phyloP scores from a whole-genome alignment of 2,113 vertebrate genomes.

The Larimichthys polyactis region DNA sequence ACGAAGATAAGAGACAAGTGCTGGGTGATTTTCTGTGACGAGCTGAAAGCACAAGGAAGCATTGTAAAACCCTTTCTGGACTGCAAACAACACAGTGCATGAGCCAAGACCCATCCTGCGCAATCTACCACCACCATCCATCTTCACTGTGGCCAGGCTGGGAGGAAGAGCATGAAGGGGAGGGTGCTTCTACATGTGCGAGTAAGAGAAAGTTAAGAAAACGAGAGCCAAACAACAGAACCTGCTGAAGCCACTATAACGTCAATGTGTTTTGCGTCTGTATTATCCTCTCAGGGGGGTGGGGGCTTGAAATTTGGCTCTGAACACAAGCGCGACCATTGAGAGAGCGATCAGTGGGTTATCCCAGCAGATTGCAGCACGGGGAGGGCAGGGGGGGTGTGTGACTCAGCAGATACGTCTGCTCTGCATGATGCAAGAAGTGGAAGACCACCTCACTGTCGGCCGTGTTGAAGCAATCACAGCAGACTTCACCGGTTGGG shows the following conservation, averaged over 20 bases:
- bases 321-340: slow-evolving; percentile 55
- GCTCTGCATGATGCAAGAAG: slow-evolving; percentile 66
- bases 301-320: slow-evolving; percentile 44
- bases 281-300: slow-evolving; percentile 24
- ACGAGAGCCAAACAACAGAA: slow-evolving; percentile 38
- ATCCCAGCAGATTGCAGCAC: slow-evolving; percentile 41
- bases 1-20: background rate
- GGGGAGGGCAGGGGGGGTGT: slow-evolving; percentile 9
- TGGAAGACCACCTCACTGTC: slow-evolving; percentile 66
- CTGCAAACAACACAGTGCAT: slow-evolving; percentile 23
- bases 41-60: slow-evolving; percentile 42
- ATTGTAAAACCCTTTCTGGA: slow-evolving; percentile 32
- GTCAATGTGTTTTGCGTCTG: slow-evolving; percentile 43
- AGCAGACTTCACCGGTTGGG: slow-evolving; percentile 41
- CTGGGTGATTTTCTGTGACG: slow-evolving; percentile 19
- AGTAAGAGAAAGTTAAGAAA: background rate
- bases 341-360: slow-evolving; percentile 46
- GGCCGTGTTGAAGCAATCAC: slow-evolving; percentile 67
- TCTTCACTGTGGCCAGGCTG: slow-evolving; percentile 39
- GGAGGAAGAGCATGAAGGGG: slow-evolving; percentile 2
- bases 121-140: slow-evolving; percentile 42
- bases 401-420: slow-evolving; percentile 66
- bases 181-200: background rate
- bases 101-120: slow-evolving; percentile 39
- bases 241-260: slow-evolving; percentile 25